These are phyloP conservation scores for Dendrolimus kikuchii DNA, from an alignment of 1,140 invertebrate genomes.

Conservation along the genomic window DNA sequence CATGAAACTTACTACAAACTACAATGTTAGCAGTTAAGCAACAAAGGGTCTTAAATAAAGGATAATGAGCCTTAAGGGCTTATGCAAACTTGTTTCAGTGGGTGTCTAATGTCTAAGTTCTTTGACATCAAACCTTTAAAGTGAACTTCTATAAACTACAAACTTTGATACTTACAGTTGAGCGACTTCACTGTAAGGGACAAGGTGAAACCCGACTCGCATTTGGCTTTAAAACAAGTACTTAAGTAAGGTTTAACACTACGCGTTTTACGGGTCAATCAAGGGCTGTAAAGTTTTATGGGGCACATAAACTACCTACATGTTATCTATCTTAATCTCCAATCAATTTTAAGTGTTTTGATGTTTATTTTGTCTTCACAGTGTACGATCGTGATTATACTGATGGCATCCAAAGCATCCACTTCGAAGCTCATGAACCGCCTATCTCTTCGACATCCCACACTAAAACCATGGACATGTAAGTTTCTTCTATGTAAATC, in stretches of 20 bases:
- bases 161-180: slow-evolving; percentile 6
- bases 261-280: not conserved
- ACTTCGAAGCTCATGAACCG: too few species aligned
- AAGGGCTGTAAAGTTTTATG: not conserved
- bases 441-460: too few species aligned
- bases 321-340: not conserved
- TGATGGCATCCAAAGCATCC: too few species aligned
- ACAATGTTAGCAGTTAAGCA: slow-evolving; percentile 17
- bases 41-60: slow-evolving; percentile 31
- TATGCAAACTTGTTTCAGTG: slow-evolving; percentile 17
- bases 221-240: too few species aligned
- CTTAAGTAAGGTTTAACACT: too few species aligned
- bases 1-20: slow-evolving; percentile 11
- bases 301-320: not conserved
- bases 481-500: too few species aligned
- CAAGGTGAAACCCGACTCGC: too few species aligned
- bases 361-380: too few species aligned
- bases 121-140: slow-evolving; percentile 1
- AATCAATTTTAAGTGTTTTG: not conserved
- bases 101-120: slow-evolving; percentile 28
- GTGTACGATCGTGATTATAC: too few species aligned
- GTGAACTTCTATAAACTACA: not conserved
- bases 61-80: slow-evolving; percentile 25
- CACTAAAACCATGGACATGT: too few species aligned
- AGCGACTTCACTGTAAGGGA: too few species aligned